phyloP scores from a whole-genome alignment of 1,140 invertebrate genomes.

The Zaprionus tsacasi region DNA sequence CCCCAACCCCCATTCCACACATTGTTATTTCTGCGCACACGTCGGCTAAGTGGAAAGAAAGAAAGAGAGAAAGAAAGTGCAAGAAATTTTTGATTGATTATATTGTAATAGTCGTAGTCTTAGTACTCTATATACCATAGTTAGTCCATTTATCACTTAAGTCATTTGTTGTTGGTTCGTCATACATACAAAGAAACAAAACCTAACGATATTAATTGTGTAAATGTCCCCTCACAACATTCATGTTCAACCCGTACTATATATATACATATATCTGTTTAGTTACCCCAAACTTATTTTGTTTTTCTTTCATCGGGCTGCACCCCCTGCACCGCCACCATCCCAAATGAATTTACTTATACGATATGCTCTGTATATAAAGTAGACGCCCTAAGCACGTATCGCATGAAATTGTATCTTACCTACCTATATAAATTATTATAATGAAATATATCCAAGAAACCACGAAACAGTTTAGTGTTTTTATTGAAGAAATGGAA shows the following conservation, averaged over 20 bases:
- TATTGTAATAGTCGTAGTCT: conserved; percentile 58
- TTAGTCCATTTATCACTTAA: conserved; percentile 49
- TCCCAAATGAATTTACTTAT: conserved; percentile 31
- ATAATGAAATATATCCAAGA: conserved; percentile 43
- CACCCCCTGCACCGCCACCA: conserved; percentile 11
- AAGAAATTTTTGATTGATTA: conserved; percentile 62
- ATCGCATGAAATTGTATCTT: conserved; percentile 50
- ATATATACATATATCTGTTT: conserved; percentile 21
- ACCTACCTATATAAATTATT: conserved; percentile 49
- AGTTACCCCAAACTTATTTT: conserved; percentile 18
- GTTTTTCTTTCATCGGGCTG: conserved; percentile 21
- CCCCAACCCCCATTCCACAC: conserved; percentile 14
- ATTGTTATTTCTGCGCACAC: conserved; percentile 75
- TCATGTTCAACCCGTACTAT: background rate
- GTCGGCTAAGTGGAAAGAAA: conserved; percentile 55
- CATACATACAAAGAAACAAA: conserved; percentile 53
- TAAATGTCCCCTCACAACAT: conserved; percentile 21
- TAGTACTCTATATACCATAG: conserved; percentile 20
- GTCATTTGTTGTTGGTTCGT: conserved; percentile 77
- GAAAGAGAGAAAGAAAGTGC: conserved; percentile 41
- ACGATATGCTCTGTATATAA: conserved; percentile 42
- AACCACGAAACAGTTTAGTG: conserved; percentile 1
- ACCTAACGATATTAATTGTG: conserved; percentile 70
- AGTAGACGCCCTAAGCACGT: conserved; percentile 36
- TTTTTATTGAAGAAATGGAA: background rate